phyloP scores from a whole-genome alignment of 64 coral and sea anemone genomes.

The Pachyseris speciosa region DNA sequence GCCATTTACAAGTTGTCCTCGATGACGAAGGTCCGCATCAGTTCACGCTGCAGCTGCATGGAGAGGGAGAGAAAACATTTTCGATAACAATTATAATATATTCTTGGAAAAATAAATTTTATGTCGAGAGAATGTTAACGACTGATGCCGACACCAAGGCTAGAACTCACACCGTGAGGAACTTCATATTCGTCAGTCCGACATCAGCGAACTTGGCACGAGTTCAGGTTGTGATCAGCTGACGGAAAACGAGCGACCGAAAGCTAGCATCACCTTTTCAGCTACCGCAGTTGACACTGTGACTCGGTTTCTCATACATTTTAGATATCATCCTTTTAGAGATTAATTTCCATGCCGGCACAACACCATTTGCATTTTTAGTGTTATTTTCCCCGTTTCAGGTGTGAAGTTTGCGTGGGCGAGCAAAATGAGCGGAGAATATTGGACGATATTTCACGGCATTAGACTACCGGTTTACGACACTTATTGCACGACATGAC shows the following conservation, averaged over 20 bases:
- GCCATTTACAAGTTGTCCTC: no score
- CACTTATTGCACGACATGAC: neutral
- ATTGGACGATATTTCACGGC: neutral
- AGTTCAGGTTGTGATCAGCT: neutral
- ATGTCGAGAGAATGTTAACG: no score
- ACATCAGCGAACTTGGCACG: neutral
- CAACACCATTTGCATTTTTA: conserved; percentile 45
- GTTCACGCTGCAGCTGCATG: no score
- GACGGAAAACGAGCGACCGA: neutral
- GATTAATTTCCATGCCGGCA: conserved; percentile 13
- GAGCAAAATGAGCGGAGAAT: conserved; percentile 5
- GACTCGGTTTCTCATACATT: neutral
- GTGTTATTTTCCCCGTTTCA: neutral
- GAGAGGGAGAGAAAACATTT: no score
- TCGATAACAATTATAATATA: no score
- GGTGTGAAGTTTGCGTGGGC: conserved; percentile 38
- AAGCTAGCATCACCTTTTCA: neutral
- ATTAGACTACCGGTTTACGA: neutral
- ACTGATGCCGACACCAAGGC: no score
- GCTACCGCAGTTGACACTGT: neutral
- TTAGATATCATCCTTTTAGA: conserved; percentile 11
- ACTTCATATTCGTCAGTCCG: neutral
- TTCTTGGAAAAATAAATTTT: no score
- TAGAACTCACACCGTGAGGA: neutral
- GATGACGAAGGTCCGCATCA: no score